Percentiles rank a stretch among this genome's conserved stretches.
phyloP scores from a whole-genome alignment of 2,888 invertebrate species.

The Abrostola tripartita region DNA sequence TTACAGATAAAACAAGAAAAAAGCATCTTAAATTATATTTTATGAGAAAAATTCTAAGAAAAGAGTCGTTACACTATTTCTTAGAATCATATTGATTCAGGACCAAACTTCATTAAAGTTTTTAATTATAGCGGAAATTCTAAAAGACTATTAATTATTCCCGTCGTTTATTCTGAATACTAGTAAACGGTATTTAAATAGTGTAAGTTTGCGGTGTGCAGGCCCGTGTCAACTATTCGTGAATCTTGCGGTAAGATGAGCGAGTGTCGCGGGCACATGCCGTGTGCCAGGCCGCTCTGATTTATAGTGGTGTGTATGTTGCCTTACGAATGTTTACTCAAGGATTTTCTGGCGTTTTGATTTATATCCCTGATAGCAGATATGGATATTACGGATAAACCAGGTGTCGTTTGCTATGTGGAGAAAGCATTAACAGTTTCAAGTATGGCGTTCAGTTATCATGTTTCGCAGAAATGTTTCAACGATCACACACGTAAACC shows the following conservation, averaged over 20 bases:
- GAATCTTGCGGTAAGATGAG: constrained; percentile 55
- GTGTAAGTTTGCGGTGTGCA: constrained; percentile 50
- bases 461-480: background rate
- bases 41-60: constrained; percentile 29
- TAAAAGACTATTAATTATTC: constrained; percentile 16
- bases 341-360: constrained; percentile 48
- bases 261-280: constrained; percentile 60
- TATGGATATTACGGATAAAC: constrained; percentile 42
- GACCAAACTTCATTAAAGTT: constrained; percentile 30
- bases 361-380: constrained; percentile 45
- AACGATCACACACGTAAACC: too few relatives aligned
- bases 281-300: constrained; percentile 47
- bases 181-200: constrained; percentile 28
- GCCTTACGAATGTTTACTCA: constrained; percentile 53
- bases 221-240: constrained; percentile 52
- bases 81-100: constrained; percentile 32
- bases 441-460: background rate
- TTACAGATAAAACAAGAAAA: background rate
- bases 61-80: constrained; percentile 6
- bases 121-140: constrained; percentile 30
- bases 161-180: constrained; percentile 17
- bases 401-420: constrained; percentile 11
- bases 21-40: constrained; percentile 10
- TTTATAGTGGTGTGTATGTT: constrained; percentile 57
- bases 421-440: constrained; percentile 3